Percentiles rank a stretch among this genome's conserved stretches.
These are phyloP conservation scores for Petromus typicus DNA, from an alignment of 2,113 vertebrate species.

Conservation along the genomic window DNA sequence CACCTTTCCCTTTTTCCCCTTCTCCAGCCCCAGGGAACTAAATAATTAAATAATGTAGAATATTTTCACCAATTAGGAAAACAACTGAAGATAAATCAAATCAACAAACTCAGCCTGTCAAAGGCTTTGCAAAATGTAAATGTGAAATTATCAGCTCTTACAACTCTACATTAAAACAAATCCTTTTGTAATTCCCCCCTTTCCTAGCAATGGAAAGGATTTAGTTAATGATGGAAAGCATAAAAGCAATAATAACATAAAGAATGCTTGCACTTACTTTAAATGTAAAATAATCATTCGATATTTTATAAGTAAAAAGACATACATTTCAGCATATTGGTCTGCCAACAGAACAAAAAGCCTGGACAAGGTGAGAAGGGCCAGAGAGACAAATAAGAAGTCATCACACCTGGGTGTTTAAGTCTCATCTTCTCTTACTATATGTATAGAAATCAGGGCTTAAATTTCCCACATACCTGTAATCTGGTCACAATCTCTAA, in stretches of 20 bases:
- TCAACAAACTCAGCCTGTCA: background rate
- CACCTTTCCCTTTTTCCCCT: background rate
- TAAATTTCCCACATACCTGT: background rate
- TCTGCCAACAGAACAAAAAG: background rate
- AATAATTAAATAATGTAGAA: background rate
- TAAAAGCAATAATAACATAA: background rate
- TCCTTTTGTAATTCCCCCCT: background rate
- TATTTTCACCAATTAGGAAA: background rate
- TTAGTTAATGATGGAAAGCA: background rate
- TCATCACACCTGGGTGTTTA: background rate
- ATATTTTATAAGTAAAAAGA: background rate
- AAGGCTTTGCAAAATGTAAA: slow-evolving; percentile 16
- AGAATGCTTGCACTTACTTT: background rate
- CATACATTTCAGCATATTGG: background rate
- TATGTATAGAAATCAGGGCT: background rate
- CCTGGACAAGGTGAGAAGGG: background rate
- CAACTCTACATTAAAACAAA: background rate
- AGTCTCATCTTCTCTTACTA: background rate
- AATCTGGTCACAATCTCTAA: too few species aligned
- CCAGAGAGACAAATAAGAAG: background rate
- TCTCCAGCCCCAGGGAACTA: background rate
- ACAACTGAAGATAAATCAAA: background rate
- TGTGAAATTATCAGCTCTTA: background rate
- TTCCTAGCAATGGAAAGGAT: background rate
- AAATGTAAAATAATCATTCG: background rate